phyloP scores from a whole-genome alignment of 2,888 invertebrate species.

The Zele albiditarsus region DNA sequence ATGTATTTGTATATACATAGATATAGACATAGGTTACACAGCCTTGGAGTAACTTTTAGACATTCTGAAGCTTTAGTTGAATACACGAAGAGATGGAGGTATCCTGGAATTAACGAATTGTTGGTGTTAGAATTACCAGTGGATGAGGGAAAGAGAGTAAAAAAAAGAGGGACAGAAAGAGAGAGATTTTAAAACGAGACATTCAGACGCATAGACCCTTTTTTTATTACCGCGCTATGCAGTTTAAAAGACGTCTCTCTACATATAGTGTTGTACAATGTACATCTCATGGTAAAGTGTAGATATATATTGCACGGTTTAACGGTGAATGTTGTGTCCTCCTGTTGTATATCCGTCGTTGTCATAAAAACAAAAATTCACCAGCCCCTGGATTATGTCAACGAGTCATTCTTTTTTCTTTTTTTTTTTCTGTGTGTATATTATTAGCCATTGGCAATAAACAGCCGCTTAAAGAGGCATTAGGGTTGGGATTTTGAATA shows the following conservation, averaged over 20 bases:
- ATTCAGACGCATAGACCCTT: constrained; percentile 24
- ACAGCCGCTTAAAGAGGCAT: constrained; percentile 37
- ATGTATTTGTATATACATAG: too few relatives aligned
- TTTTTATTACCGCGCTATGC: constrained; percentile 28
- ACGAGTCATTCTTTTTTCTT: constrained; percentile 47
- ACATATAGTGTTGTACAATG: not conserved
- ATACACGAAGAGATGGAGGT: constrained; percentile 19
- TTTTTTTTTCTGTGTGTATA: too few relatives aligned
- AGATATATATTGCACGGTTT: constrained; percentile 22
- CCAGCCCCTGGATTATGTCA: constrained; percentile 35
- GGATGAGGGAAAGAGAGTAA: not conserved
- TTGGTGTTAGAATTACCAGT: not conserved
- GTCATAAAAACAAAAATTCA: constrained; percentile 20
- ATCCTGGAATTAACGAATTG: constrained; percentile 33
- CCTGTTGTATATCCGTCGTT: constrained; percentile 44
- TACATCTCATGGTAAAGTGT: constrained; percentile 9
- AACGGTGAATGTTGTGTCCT: constrained; percentile 11
- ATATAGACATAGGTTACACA: not conserved
- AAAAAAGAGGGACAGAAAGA: not conserved
- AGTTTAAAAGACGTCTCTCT: constrained; percentile 11
- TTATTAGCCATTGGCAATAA: constrained; percentile 48
- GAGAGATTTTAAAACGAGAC: constrained; percentile 9
- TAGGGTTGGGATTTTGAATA: constrained; percentile 45
- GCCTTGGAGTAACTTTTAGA: constrained; percentile 6
- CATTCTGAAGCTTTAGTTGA: constrained; percentile 14